These are phyloP conservation scores for Scarus forsteni DNA, from an alignment of 2,797 vertebrate genomes.

Conservation along the genomic window DNA sequence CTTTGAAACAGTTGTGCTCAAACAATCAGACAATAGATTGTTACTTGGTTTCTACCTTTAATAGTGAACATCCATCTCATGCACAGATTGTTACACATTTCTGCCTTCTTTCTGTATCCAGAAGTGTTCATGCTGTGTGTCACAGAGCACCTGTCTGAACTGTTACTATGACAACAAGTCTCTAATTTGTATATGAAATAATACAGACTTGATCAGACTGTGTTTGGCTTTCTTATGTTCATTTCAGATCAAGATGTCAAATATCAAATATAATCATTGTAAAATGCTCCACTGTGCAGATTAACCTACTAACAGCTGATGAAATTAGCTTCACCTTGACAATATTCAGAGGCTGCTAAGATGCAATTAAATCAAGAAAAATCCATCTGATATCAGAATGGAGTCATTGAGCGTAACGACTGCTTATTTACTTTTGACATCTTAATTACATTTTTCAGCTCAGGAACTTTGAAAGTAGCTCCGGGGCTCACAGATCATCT, in stretches of 20 bases:
- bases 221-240: neutral
- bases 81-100: neutral
- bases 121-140: neutral
- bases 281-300: neutral
- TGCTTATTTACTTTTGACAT: neutral
- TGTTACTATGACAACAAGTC: slow-evolving; percentile 42
- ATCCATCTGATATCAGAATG: neutral
- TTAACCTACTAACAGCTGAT: neutral
- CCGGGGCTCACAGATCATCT: neutral
- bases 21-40: too few species aligned
- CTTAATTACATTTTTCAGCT: neutral
- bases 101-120: slow-evolving; percentile 2
- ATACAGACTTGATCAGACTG: slow-evolving; percentile 15
- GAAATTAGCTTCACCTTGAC: neutral
- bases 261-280: neutral
- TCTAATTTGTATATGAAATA: slow-evolving; percentile 14
- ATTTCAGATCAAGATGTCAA: neutral
- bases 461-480: neutral
- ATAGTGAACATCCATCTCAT: neutral
- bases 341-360: neutral
- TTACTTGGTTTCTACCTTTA: neutral
- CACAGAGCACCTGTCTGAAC: slow-evolving; percentile 4
- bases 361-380: neutral
- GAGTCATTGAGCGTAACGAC: neutral
- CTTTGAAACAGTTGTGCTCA: too few species aligned